phyloP scores from a whole-genome alignment of 1,140 invertebrate genomes.

The Stenopsyche tienmushanensis region DNA sequence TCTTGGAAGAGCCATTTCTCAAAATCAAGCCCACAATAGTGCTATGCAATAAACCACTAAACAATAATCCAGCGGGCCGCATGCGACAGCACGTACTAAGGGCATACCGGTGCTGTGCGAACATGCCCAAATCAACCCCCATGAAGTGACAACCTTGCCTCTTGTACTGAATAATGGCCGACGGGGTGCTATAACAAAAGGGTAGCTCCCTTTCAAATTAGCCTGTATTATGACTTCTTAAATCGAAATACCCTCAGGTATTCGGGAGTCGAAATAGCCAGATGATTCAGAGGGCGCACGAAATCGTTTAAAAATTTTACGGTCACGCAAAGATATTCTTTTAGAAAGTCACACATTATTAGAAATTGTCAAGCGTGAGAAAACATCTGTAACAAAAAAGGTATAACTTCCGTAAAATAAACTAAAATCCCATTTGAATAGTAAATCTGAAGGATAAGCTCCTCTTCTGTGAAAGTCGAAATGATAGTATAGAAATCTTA shows the following conservation, averaged over 20 bases:
- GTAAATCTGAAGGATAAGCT: no score
- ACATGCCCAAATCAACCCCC: constrained; percentile 7
- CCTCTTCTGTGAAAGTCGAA: no score
- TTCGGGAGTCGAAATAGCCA: not conserved
- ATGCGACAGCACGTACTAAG: constrained; percentile 30
- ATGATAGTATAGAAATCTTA: no score
- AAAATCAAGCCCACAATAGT: constrained; percentile 8
- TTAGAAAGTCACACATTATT: not conserved
- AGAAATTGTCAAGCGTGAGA: no score
- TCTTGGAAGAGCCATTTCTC: not conserved
- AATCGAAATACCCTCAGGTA: constrained; percentile 6
- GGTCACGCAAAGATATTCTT: constrained; percentile 6
- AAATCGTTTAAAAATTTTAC: constrained; percentile 17
- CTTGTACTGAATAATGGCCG: constrained; percentile 7
- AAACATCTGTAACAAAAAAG: no score
- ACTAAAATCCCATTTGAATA: no score
- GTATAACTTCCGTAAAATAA: no score
- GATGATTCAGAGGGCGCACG: constrained; percentile 5
- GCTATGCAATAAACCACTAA: constrained; percentile 25
- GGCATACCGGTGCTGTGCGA: constrained; percentile 1
- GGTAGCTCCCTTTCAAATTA: constrained; percentile 16
- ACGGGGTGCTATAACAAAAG: not conserved
- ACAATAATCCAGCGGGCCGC: constrained; percentile 21
- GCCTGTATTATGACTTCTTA: constrained; percentile 9
- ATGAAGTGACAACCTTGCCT: not conserved